Conservation (phyloP, 2,888 invertebrate species). For the Diarsia brunnea region DNA sequence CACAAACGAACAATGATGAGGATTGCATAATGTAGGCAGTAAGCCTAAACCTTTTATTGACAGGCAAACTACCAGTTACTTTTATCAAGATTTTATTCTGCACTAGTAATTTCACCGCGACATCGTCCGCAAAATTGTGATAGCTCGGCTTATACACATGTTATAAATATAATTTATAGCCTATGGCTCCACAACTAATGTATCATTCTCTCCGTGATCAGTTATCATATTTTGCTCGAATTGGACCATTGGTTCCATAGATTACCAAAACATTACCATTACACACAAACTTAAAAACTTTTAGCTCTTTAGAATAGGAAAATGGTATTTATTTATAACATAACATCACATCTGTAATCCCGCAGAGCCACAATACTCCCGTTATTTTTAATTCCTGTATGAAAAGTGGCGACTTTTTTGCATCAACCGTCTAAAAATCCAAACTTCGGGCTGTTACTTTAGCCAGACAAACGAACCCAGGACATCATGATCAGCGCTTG, state of each 20-base stretch:
- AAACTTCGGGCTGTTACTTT: too few species aligned
- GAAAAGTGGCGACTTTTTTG: neutral
- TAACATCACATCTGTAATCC: neutral
- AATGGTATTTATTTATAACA: neutral
- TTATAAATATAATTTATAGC: too few species aligned
- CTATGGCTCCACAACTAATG: too few species aligned
- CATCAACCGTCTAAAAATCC: too few species aligned
- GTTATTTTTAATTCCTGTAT: neutral
- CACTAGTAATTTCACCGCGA: neutral
- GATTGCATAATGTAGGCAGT: neutral
- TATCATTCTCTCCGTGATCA: too few species aligned
- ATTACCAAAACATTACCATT: too few species aligned
- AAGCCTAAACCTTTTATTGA: neutral
- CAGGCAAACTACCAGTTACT: neutral
- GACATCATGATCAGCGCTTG: neutral
- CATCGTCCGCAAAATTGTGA: too few species aligned
- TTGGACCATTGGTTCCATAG: too few species aligned
- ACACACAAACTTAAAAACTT: too few species aligned
- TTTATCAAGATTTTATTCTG: neutral
- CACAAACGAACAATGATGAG: slow-evolving; percentile 2
- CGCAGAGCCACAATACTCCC: neutral
- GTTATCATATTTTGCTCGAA: too few species aligned
- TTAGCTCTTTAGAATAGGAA: too few species aligned
- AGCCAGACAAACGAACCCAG: neutral
- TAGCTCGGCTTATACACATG: too few species aligned